phyloP scores from a whole-genome alignment of 2,888 invertebrate species.

The Drosophila helvetica region DNA sequence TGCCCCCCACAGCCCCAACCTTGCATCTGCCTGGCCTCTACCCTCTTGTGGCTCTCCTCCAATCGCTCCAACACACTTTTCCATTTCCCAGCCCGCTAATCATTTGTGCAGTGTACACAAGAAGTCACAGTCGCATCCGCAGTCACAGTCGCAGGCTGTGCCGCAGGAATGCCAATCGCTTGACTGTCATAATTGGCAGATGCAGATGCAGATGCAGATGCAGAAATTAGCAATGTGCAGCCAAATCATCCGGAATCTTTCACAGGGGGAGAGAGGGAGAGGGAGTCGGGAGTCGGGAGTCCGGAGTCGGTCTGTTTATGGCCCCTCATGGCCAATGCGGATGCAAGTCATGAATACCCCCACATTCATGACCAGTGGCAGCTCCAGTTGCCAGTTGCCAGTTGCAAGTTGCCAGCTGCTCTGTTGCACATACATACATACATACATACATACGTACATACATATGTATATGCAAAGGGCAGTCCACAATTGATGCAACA shows the following conservation, averaged over 20 bases:
- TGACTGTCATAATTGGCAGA: not conserved
- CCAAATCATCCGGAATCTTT: not conserved
- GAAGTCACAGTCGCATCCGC: not conserved
- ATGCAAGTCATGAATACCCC: constrained; percentile 60
- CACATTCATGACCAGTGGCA: constrained; percentile 62
- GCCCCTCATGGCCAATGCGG: constrained; percentile 24
- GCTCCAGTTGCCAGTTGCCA: constrained; percentile 29
- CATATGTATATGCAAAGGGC: constrained; percentile 32
- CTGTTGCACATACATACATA: constrained; percentile 7
- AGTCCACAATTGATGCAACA: constrained; percentile 60
- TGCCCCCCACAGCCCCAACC: too few species aligned
- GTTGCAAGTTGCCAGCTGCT: constrained; percentile 5
- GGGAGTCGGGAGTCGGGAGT: too few species aligned
- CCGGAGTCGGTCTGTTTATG: too few species aligned
- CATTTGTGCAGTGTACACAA: constrained; percentile 9
- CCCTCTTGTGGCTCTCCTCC: constrained; percentile 5
- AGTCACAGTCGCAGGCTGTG: constrained; percentile 14
- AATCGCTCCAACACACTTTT: constrained; percentile 11
- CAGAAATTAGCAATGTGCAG: not conserved
- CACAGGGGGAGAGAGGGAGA: too few species aligned
- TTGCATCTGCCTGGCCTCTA: not conserved
- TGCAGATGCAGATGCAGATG: not conserved
- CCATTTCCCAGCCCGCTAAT: constrained; percentile 19
- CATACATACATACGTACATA: too few species aligned
- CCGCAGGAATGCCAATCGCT: not conserved